Percentiles rank a stretch among this genome's conserved stretches.
These are phyloP conservation scores for Calephelis virginiensis DNA, from an alignment of 1,140 invertebrate genomes.

Conservation along the genomic window DNA sequence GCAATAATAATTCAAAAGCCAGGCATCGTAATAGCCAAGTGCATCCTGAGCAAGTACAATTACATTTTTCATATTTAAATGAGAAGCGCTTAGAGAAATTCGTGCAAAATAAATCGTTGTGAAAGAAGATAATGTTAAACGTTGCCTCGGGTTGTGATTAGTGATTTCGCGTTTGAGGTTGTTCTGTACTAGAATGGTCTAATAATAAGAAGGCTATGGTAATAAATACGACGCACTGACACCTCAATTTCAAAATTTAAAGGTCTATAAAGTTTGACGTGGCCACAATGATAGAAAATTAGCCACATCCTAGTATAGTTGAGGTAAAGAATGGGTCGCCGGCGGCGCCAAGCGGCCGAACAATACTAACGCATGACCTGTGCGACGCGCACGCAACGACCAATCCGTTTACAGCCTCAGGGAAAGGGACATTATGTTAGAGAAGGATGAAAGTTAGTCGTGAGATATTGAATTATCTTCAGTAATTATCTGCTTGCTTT, in stretches of 20 bases:
- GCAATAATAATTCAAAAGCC: neutral
- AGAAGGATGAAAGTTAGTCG: conserved; percentile 18
- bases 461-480: conserved; percentile 60
- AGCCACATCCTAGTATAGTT: conserved; percentile 68
- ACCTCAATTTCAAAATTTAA: conserved; percentile 71
- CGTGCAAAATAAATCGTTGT: conserved; percentile 35
- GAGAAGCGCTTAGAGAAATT: conserved; percentile 14
- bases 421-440: conserved; percentile 11
- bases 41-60: conserved; percentile 10
- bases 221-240: conserved; percentile 72
- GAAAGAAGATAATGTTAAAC: conserved; percentile 47
- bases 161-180: conserved; percentile 52
- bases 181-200: conserved; percentile 35
- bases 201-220: conserved; percentile 47
- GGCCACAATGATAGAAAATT: conserved; percentile 75
- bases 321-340: conserved; percentile 64
- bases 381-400: conserved; percentile 21
- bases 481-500: conserved; percentile 72
- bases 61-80: conserved; percentile 17
- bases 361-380: conserved; percentile 14
- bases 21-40: neutral
- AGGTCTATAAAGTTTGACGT: conserved; percentile 66
- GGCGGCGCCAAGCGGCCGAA: conserved; percentile 30
- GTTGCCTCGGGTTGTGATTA: conserved; percentile 52
- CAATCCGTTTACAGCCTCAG: conserved; percentile 19